A percentile compares a stretch with the other conserved stretches of the same genome.
Evolutionary conservation across 2,888 invertebrate species (phyloP).

Genomic region (Parapristionchus giblindavisi): DNA sequence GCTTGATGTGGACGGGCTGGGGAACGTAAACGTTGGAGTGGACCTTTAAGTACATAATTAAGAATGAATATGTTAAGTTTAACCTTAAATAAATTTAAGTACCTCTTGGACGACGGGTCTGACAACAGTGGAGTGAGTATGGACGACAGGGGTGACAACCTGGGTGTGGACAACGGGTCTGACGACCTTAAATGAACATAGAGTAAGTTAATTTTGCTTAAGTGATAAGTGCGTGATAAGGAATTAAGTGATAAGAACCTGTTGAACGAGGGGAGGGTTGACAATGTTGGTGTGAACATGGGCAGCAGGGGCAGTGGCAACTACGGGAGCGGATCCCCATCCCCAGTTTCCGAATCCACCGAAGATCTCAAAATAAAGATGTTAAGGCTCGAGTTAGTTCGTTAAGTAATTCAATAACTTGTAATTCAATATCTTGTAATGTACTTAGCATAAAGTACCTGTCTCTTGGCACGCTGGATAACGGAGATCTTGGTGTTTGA

Average conservation of each 20-base stretch:
- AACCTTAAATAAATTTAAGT: too few relatives aligned
- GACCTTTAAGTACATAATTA: slow-evolving; percentile 7
- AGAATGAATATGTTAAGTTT: too few relatives aligned
- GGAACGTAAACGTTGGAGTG: too few relatives aligned
- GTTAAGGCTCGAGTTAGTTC: too few relatives aligned
- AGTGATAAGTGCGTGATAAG: neutral
- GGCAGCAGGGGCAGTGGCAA: slow-evolving; percentile 2
- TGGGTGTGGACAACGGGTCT: neutral
- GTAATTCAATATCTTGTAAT: too few relatives aligned
- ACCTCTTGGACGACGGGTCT: slow-evolving; percentile 33
- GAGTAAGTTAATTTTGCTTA: neutral
- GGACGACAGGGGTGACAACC: neutral
- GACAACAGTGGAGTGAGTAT: slow-evolving; percentile 14
- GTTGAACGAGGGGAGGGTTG: slow-evolving; percentile 26
- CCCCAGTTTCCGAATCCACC: slow-evolving; percentile 28
- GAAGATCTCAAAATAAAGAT: neutral
- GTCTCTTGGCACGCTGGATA: slow-evolving; percentile 27
- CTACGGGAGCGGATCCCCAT: too few relatives aligned
- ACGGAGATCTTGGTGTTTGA: slow-evolving; percentile 35
- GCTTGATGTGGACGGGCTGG: too few relatives aligned
- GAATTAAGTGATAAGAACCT: neutral
- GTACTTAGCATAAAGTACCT: too few relatives aligned
- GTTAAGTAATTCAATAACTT: too few relatives aligned
- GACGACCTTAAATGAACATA: slow-evolving; percentile 1
- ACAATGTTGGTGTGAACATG: slow-evolving; percentile 36